A percentile compares a stretch with the other conserved stretches of the same genome.
phyloP scores from a whole-genome alignment of 2,888 invertebrate species.

The Therioaphis trifolii region DNA sequence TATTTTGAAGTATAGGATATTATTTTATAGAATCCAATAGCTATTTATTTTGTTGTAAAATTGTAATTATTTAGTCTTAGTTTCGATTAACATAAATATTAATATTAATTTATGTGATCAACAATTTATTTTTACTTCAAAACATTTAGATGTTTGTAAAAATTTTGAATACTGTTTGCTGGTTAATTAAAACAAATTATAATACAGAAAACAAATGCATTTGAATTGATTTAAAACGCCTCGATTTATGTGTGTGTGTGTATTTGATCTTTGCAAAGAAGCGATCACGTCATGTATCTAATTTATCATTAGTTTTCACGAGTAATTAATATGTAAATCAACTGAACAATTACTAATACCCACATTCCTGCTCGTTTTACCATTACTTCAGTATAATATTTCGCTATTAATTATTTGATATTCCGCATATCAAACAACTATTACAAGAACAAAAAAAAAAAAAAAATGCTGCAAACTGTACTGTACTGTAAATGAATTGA shows the following conservation, averaged over 20 bases:
- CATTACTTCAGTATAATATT: too few species aligned
- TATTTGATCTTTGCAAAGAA: not conserved
- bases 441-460: too few species aligned
- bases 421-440: too few species aligned
- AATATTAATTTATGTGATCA: conserved; percentile 26
- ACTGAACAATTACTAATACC: too few species aligned
- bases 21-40: conserved; percentile 19
- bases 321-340: too few species aligned
- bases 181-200: conserved; percentile 50
- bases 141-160: conserved; percentile 20
- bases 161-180: conserved; percentile 2
- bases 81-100: conserved; percentile 14
- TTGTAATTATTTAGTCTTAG: conserved; percentile 43
- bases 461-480: too few species aligned
- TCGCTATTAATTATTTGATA: too few species aligned
- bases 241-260: not conserved
- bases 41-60: conserved; percentile 31
- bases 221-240: not conserved
- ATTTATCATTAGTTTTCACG: too few species aligned
- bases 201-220: not conserved
- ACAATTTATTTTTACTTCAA: conserved; percentile 33
- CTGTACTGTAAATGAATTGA: too few species aligned
- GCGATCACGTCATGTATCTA: too few species aligned
- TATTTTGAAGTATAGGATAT: too few species aligned
- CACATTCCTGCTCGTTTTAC: too few species aligned